Evolutionary conservation across 2,797 vertebrate species (phyloP).

Genomic region (Eutrigla gurnardus): DNA sequence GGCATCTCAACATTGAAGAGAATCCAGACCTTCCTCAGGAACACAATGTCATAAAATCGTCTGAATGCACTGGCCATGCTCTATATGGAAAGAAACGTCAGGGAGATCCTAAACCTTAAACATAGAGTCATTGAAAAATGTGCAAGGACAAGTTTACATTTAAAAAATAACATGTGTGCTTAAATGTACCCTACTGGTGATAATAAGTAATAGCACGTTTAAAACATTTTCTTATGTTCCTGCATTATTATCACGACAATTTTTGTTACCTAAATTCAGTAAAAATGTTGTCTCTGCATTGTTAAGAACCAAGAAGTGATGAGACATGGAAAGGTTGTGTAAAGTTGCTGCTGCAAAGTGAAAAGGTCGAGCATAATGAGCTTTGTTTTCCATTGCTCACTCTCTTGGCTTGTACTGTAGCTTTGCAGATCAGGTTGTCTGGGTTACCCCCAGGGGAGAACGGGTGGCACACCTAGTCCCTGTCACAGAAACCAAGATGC

Average conservation of each 20-base stretch:
- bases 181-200: no score
- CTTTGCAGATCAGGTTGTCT: slow-evolving; percentile 44
- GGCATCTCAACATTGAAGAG: slow-evolving; percentile 3
- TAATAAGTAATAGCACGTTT: no score
- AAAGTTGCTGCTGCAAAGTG: background rate
- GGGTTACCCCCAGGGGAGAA: slow-evolving; percentile 62
- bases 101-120: no score
- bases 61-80: no score
- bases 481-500: background rate
- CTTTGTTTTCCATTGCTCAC: slow-evolving; percentile 61
- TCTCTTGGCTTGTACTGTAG: slow-evolving; percentile 35
- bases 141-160: no score
- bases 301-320: background rate
- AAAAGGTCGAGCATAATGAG: slow-evolving; percentile 25
- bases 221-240: background rate
- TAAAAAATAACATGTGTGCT: no score
- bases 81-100: no score
- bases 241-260: background rate
- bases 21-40: background rate
- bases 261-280: no score
- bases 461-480: slow-evolving; percentile 25
- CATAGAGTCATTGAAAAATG: no score
- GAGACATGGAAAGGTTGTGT: background rate
- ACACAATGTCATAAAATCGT: no score
- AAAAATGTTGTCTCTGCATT: background rate